phyloP scores from a whole-genome alignment of 2,113 vertebrate species.

The Paracanthobrama guichenoti region DNA sequence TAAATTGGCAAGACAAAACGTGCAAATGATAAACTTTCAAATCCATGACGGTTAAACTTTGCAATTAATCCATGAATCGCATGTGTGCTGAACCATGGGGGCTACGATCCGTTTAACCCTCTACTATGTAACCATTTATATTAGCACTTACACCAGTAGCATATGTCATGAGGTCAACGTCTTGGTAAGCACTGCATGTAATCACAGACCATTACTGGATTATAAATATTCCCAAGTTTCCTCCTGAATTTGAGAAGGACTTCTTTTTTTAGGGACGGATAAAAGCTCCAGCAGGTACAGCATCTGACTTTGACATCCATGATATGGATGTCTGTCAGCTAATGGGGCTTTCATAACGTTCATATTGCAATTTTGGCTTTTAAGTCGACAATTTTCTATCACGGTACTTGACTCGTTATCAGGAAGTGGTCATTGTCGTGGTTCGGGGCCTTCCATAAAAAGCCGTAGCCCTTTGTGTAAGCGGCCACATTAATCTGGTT shows the following conservation, averaged over 20 bases:
- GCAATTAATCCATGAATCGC: too few relatives aligned
- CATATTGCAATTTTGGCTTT: constrained; percentile 53
- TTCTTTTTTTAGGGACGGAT: constrained; percentile 1
- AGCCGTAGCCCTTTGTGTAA: constrained; percentile 57
- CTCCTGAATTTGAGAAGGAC: constrained; percentile 12
- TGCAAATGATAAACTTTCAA: too few relatives aligned
- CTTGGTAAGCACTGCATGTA: not conserved
- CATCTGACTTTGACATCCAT: constrained; percentile 50
- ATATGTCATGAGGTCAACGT: constrained; percentile 8
- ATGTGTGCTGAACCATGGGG: too few relatives aligned
- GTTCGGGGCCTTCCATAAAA: constrained; percentile 53
- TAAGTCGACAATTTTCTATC: constrained; percentile 56
- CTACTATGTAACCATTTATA: constrained; percentile 20
- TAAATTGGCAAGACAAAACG: too few relatives aligned
- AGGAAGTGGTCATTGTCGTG: constrained; percentile 53
- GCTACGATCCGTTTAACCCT: too few relatives aligned
- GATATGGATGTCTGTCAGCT: constrained; percentile 56
- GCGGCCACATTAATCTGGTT: constrained; percentile 59
- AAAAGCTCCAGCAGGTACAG: constrained; percentile 51
- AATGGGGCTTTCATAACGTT: constrained; percentile 54
- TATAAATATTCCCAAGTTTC: not conserved
- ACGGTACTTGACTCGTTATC: constrained; percentile 57
- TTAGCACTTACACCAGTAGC: constrained; percentile 14
- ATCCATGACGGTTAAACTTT: too few relatives aligned
- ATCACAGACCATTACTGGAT: constrained; percentile 1